These are phyloP conservation scores for Parasteatoda tepidariorum DNA, from an alignment of 1,140 invertebrate species.

Conservation along the genomic window DNA sequence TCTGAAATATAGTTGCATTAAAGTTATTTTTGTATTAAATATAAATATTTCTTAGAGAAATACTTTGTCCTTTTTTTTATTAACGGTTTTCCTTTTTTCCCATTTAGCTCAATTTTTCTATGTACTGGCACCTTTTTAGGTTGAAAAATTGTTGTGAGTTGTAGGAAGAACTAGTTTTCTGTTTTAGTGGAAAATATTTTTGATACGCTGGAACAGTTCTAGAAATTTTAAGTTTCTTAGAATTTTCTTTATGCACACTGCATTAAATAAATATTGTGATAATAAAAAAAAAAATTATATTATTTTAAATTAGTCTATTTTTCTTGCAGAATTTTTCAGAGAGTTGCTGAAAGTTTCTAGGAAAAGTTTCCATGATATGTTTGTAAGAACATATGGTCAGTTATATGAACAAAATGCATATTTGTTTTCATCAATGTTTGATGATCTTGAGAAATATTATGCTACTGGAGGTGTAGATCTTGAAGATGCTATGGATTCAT, in stretches of 20 bases:
- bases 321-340: slow-evolving; percentile 82
- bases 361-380: slow-evolving; percentile 91
- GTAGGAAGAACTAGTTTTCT: too few relatives aligned
- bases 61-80: too few relatives aligned
- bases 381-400: slow-evolving; percentile 92
- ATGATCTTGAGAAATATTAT: slow-evolving; percentile 91
- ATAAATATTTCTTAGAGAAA: too few relatives aligned
- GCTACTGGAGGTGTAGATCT: slow-evolving; percentile 83
- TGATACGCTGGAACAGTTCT: too few relatives aligned
- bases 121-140: too few relatives aligned
- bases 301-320: not conserved
- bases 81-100: too few relatives aligned
- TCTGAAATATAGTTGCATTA: too few relatives aligned
- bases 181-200: too few relatives aligned
- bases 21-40: too few relatives aligned
- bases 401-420: slow-evolving; percentile 94
- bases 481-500: slow-evolving; percentile 87
- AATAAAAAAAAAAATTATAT: not conserved
- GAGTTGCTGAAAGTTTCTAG: slow-evolving; percentile 85
- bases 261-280: not conserved
- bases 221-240: not conserved
- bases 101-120: too few relatives aligned
- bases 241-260: not conserved
- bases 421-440: slow-evolving; percentile 92
- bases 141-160: too few relatives aligned